phyloP scores from a whole-genome alignment of 2,797 vertebrate genomes.

The Sparus aurata region DNA sequence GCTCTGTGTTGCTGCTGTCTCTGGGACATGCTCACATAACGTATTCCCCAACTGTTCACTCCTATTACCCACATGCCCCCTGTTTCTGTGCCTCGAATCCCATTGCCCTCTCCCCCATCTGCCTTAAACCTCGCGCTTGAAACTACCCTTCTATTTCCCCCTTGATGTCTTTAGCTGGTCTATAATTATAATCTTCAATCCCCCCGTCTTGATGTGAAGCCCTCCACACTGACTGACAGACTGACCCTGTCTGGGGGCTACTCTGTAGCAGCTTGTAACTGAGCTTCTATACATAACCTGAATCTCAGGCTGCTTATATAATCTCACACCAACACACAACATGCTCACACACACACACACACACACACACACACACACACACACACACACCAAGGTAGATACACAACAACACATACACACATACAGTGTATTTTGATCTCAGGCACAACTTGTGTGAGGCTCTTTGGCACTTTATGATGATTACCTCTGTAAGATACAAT shows the following conservation, averaged over 20 bases:
- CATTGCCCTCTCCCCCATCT: slow-evolving; percentile 29
- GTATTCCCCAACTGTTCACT: slow-evolving; percentile 12
- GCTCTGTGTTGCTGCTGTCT: slow-evolving; percentile 98
- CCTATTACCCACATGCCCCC: slow-evolving; percentile 22
- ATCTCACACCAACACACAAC: slow-evolving; percentile 41
- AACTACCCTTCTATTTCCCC: slow-evolving; percentile 17
- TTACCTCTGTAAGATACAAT: slow-evolving; percentile 75
- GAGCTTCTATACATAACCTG: slow-evolving; percentile 59
- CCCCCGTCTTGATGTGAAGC: slow-evolving; percentile 43
- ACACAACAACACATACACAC: slow-evolving; percentile 18
- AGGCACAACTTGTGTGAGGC: slow-evolving; percentile 73
- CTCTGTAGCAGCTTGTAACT: slow-evolving; percentile 66
- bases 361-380: slow-evolving; percentile 25
- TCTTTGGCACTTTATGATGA: slow-evolving; percentile 84
- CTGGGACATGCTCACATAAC: slow-evolving; percentile 97
- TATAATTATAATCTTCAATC: slow-evolving; percentile 54
- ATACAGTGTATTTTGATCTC: slow-evolving; percentile 66
- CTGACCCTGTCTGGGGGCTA: slow-evolving; percentile 42
- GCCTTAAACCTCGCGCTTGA: slow-evolving; percentile 61
- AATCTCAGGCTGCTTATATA: slow-evolving; percentile 62
- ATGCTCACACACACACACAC: slow-evolving; percentile 8
- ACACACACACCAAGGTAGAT: slow-evolving; percentile 5
- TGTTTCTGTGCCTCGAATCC: slow-evolving; percentile 72
- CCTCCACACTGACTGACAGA: slow-evolving; percentile 50
- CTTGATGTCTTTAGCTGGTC: slow-evolving; percentile 45